Evolutionary conservation across 64 coral and sea anemone species (phyloP).

Genomic region (Acropora yongei): DNA sequence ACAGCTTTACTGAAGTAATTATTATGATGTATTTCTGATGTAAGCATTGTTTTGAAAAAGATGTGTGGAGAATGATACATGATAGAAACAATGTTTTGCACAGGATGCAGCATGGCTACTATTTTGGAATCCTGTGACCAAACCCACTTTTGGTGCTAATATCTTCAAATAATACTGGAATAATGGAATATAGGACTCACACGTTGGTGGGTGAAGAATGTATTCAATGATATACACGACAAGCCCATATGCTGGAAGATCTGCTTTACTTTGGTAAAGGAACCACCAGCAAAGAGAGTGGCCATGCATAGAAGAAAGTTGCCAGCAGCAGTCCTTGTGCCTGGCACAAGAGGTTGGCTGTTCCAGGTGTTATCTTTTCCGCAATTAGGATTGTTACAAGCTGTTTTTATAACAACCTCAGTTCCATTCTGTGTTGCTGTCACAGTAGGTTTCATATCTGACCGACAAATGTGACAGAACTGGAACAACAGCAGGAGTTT

Average conservation of each 20-base stretch:
- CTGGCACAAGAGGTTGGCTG: slow-evolving; percentile 61
- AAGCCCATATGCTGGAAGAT: slow-evolving; percentile 62
- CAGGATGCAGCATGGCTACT: background rate
- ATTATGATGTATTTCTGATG: background rate
- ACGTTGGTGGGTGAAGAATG: slow-evolving; percentile 62
- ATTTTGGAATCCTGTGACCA: background rate
- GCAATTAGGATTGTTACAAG: slow-evolving; percentile 26
- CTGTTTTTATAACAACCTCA: slow-evolving; percentile 8
- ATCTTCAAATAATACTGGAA: background rate
- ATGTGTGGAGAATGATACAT: background rate
- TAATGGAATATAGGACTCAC: slow-evolving; percentile 9
- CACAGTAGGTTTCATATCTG: background rate
- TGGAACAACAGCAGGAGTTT: slow-evolving; percentile 47
- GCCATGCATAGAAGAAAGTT: slow-evolving; percentile 51
- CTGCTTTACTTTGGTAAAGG: slow-evolving; percentile 20
- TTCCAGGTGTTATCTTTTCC: slow-evolving; percentile 43
- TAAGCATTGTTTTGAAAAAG: background rate
- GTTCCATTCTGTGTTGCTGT: slow-evolving; percentile 1
- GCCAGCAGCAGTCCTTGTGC: slow-evolving; percentile 49
- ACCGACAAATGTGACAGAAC: slow-evolving; percentile 37
- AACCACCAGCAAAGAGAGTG: slow-evolving; percentile 44
- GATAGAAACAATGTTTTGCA: background rate
- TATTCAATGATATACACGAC: slow-evolving; percentile 49
- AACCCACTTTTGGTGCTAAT: background rate
- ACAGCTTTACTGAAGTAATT: slow-evolving; percentile 19